Base-by-base conservation (phyloP, 2,797 vertebrate genomes). In the Iguana delicatissima region DNA sequence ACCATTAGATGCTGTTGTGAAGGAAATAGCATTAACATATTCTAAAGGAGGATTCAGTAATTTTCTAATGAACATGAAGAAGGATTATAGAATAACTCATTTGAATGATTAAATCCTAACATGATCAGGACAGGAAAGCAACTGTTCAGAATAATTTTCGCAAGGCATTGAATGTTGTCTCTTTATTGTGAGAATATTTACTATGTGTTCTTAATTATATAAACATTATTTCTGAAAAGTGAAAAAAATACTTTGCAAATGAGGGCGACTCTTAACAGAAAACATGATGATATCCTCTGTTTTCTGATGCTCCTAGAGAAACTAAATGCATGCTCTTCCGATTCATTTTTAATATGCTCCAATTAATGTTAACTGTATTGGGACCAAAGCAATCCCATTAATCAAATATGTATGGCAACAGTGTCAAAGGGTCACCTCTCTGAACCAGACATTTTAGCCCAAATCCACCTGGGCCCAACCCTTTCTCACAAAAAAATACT, bases 81-180 rank as follows among this genome's bases (percentile, higher is more conserved):
- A 89, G 80, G 59, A 93, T 72, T 81, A 81, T 22, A 92, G 86
- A 50, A 93, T 93, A 81, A 90, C 84, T 82, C 84, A 80, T 92
- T 85, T 2, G 22, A 89, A 50, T 90, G 89, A 92, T 80, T 95
- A 86, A 94, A 93, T 92, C 92, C 90, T 93, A 93, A 50, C 80
- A 91, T 1, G 2, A 69, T 85, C 7, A 73, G 86, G 79, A 87
- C 64, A 88, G 69, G n/a, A 32, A 82, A 86, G 52, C 89, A 93
- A 62, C 92, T 93, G 86, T 85, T 94, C 74, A 95, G 92, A 93
- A 91, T 87, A 81, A 73, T 89, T 95, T 89, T 88, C 64, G 84
- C 62, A 90, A 46, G 81, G 77, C 62, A 69, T 22, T 69, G 64
- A 42, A 79, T 29, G 20, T 55, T 35, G 20, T 9, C 22, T 73